Evolutionary conservation across 2,113 vertebrate genomes (phyloP), one percentile per base, ranked within the genome.

Genomic region (Otis tarda): DNA sequence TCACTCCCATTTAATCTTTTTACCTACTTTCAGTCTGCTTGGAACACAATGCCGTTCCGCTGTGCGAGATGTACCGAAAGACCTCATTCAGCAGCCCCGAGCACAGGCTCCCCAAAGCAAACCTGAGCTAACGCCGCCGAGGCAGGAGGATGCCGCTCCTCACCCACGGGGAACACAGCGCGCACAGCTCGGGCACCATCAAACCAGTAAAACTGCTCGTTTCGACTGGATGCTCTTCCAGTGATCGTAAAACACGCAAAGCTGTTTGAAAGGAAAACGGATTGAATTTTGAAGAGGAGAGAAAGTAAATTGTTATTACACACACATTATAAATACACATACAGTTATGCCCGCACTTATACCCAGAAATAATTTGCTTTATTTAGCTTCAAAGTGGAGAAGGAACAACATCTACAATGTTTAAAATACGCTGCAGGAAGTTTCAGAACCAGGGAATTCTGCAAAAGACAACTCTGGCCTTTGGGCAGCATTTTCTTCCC

Each of bases 321-420:
- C 5, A 10, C 13, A 8, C 27, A 19, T 47, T 65, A 14, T 12
- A 69, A 76, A 68, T 30, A 55, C 49, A 35, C 12, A 25, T 12
- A 49, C 9, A 56, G 56, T n/a, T 57, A 27, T 12, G 12, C 60
- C 37, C 52, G 49, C 70, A 57, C 60, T 49, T 30, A 41, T 37
- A 65, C 4, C 28, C 53, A 76, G 3, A 6, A 89, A 68, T 43
- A 35, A 56, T 30, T 56, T 27, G 28, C 39, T 90, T 68, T 76
- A 28, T 80, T 75, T 63, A 37, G 49, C n/a, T 77, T 80, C 49
- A 47, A 86, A 61, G 45, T 3, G 25, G 49, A 17, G 28, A 19
- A 82, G 31, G 78, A 79, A 73, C 56, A 52, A 41, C 0, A 0
- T n/a, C 61, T 31, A 12, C 3, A 43, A 28, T 2, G 4, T 11